phyloP scores from a whole-genome alignment of 2,113 vertebrate genomes.

The Halichoerus grypus region DNA sequence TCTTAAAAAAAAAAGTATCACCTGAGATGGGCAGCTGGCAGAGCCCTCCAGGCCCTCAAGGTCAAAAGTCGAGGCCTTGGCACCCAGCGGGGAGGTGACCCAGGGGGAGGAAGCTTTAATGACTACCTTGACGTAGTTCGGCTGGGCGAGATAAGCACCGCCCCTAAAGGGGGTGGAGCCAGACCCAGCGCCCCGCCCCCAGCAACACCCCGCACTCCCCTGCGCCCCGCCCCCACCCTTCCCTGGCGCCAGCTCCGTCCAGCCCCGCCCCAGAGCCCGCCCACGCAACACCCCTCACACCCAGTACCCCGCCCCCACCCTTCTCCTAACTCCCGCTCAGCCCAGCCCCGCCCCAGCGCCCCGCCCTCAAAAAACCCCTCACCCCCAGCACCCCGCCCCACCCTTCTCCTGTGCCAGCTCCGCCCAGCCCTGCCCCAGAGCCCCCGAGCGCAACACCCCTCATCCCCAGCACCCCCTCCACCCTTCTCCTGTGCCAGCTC shows the following conservation, averaged over 20 bases:
- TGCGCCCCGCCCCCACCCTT: background rate
- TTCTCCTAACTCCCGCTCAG: background rate
- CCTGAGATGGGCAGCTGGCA: background rate
- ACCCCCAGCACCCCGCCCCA: background rate
- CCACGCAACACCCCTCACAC: too few relatives aligned
- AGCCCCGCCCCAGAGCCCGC: too few relatives aligned
- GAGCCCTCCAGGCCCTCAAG: background rate
- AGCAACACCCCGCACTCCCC: background rate
- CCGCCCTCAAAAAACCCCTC: background rate
- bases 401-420: background rate
- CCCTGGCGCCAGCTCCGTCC: background rate
- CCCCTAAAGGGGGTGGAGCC: too few relatives aligned
- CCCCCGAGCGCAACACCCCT: too few relatives aligned
- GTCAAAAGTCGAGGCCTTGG: background rate
- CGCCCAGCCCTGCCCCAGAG: background rate
- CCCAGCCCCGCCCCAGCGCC: too few relatives aligned
- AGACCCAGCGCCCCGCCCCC: background rate
- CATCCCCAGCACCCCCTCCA: background rate
- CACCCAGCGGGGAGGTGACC: background rate
- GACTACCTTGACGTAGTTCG: background rate
- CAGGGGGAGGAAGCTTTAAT: slow-evolving; percentile 77
- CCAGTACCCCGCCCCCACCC: background rate
- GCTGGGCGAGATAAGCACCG: too few relatives aligned
- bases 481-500: background rate
- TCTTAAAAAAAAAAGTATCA: background rate